These are phyloP conservation scores for Gallirallus australis DNA, from an alignment of 2,797 vertebrate species.

Conservation along the genomic window DNA sequence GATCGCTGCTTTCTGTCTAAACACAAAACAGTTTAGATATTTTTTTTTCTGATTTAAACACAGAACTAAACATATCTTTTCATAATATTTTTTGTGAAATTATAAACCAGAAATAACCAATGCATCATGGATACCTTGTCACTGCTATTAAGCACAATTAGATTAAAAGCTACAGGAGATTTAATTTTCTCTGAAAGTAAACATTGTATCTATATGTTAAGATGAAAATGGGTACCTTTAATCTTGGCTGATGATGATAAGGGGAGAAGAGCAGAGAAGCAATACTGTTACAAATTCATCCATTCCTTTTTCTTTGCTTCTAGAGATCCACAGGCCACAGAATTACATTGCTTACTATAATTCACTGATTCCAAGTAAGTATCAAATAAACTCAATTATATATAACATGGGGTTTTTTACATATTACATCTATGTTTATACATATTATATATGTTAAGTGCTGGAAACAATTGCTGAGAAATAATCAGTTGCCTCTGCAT, in stretches of 20 bases:
- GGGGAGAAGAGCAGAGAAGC: neutral
- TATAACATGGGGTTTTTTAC: neutral
- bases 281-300: neutral
- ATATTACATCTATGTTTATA: neutral
- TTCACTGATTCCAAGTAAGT: neutral
- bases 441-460: no score
- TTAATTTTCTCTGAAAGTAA: neutral
- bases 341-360: neutral
- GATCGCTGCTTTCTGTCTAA: neutral
- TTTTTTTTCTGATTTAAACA: neutral
- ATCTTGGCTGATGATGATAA: neutral
- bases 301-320: neutral
- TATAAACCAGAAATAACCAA: neutral
- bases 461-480: neutral
- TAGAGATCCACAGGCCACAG: neutral
- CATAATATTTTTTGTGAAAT: neutral
- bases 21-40: neutral
- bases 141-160: neutral
- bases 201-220: neutral
- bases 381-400: neutral
- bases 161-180: neutral
- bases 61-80: neutral
- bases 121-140: neutral
- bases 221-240: neutral
- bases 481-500: neutral